Base-by-base conservation (phyloP, 2,888 invertebrate species). In the Dasysyrphus albostriatus region DNA sequence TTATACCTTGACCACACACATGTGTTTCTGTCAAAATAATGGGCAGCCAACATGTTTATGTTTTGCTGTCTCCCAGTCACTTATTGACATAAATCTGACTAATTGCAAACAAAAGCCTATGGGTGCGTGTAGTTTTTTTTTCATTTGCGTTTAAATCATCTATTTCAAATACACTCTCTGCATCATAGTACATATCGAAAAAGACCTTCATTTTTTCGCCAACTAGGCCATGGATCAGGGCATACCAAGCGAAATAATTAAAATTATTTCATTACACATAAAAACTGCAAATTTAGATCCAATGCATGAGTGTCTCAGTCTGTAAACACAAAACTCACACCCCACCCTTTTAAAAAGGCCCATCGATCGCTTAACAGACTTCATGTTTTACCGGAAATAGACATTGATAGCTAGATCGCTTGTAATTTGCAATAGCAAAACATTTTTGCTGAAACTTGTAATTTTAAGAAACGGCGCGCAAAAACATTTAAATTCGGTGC, bases 371-470 rank as follows among this genome's bases (percentile, higher is more conserved):
- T 56, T 5, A 58, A 74, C 34, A 63, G 58, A 67, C 73, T 74
- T 76, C 67, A 73, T 73, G 85, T 72, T 85, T 82, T 79, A 79
- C 83, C 83, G 87, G 87, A 87, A 87, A 87, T 87, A 87, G 87
- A 87, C 70, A 67, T 67, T 67, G 67, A 88, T 80, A 76, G 74
- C 70, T 34, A 37, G 67, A 88, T 85, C 65, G 73, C 73, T 76
- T 65, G 81, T 88, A 82, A 88, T 79, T 84, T 61, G 87, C 89
- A 90, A 88, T 83, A 89, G 90, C 65, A 63, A 70, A 67, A 59
- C 87, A 42, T 65, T 69, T 54, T 58, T 49, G 58, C 65, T 59
- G 42, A 58, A 61, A 34, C 42, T 63, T 73, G 72, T 51, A 85
- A 56, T 69, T 81, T 74, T 61, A 63, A 75, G 61, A 74, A 42